Conservation (phyloP, 2,797 vertebrate genomes). For the Rhynchotus rufescens region DNA sequence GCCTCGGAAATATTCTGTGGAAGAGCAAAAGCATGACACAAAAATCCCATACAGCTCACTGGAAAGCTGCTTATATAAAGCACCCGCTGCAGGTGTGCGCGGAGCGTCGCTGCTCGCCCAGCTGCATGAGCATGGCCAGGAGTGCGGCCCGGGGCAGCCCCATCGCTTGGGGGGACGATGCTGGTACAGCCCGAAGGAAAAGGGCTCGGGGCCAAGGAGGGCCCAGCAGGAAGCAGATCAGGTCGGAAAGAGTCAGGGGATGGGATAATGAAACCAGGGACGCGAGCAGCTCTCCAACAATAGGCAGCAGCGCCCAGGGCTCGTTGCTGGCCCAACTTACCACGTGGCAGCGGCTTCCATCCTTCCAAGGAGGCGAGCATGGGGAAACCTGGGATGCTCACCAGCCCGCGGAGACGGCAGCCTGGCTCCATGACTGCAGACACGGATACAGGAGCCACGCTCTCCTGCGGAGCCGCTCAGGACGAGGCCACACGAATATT, state of each 20-base stretch:
- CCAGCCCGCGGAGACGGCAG: not conserved
- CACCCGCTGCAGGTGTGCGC: not conserved
- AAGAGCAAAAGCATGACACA: fast-evolving
- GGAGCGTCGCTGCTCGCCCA: not conserved
- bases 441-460: not conserved
- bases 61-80: not conserved
- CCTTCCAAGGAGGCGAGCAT: not conserved
- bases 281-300: conserved; percentile 56
- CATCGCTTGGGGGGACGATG: not conserved
- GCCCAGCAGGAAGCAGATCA: not conserved
- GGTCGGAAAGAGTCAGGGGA: conserved; percentile 54
- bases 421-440: not conserved
- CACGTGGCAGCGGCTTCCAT: conserved; percentile 47
- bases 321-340: conserved; percentile 18
- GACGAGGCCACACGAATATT: not conserved
- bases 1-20: not conserved
- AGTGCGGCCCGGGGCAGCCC: not conserved
- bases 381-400: conserved; percentile 63
- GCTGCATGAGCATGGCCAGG: not conserved
- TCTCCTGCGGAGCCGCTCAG: not conserved
- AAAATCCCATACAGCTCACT: not conserved
- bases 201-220: no score
- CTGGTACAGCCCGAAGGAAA: not conserved
- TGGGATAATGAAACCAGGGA: conserved; percentile 45
- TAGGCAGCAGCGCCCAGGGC: conserved; percentile 19